A percentile compares a stretch with the other conserved stretches of the same genome.
These are phyloP conservation scores for Pollenia angustigena DNA, from an alignment of 2,888 invertebrate species.

Conservation along the genomic window DNA sequence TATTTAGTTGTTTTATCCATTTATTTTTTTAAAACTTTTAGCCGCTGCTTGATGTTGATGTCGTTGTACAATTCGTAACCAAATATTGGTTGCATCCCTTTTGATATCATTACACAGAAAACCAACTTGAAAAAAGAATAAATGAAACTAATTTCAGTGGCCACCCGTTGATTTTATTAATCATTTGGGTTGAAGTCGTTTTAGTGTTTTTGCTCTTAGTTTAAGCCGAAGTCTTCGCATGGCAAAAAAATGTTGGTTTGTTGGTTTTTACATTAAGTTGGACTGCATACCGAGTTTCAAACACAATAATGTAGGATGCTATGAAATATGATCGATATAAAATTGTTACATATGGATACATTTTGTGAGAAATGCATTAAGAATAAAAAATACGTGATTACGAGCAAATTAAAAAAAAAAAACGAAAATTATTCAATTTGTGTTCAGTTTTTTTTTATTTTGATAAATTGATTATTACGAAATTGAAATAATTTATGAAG, in stretches of 20 bases:
- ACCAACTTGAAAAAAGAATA: constrained; percentile 29
- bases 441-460: neutral
- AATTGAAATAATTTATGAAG: constrained; percentile 11
- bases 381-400: constrained; percentile 29
- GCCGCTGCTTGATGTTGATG: constrained; percentile 29
- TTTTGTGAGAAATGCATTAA: neutral
- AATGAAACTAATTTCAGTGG: constrained; percentile 73
- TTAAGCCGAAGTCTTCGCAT: constrained; percentile 32
- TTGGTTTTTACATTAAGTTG: constrained; percentile 11
- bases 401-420: neutral
- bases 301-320: constrained; percentile 52
- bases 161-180: constrained; percentile 76
- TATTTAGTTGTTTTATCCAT: constrained; percentile 7
- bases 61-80: constrained; percentile 44
- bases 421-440: constrained; percentile 12
- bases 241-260: constrained; percentile 14
- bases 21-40: constrained; percentile 37
- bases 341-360: constrained; percentile 48
- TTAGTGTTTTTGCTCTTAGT: constrained; percentile 33
- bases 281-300: constrained; percentile 17
- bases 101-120: constrained; percentile 62
- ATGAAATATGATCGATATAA: constrained; percentile 62
- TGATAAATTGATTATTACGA: constrained; percentile 37
- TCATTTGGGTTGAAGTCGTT: constrained; percentile 68
- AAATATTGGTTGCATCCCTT: constrained; percentile 67